phyloP scores from a whole-genome alignment of 2,113 vertebrate species.

The Budorcas taxicolor region DNA sequence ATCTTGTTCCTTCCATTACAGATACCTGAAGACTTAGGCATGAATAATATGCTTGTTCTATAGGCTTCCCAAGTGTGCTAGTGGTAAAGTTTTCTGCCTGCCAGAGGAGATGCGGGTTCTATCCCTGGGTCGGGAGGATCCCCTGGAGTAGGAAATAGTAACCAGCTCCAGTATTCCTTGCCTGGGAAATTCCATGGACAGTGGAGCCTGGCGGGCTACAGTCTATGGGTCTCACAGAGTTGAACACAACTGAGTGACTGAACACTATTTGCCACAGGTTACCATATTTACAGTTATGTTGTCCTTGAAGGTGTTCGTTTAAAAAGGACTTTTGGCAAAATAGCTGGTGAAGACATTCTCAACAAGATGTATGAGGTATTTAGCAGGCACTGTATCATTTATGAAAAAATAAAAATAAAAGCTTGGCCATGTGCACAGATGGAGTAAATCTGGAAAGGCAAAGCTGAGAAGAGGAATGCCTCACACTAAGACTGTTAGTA shows the following conservation, averaged over 20 bases:
- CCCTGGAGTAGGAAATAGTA: neutral
- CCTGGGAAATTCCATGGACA: neutral
- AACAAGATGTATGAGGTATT: neutral
- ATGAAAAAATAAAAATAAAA: neutral
- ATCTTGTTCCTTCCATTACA: neutral
- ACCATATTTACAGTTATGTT: neutral
- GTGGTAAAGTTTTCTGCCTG: neutral
- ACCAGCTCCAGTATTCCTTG: neutral
- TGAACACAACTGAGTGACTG: neutral
- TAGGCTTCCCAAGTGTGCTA: neutral
- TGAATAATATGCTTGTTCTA: neutral
- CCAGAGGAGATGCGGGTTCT: neutral
- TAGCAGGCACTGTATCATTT: neutral
- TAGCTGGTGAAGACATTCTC: neutral
- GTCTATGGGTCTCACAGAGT: neutral
- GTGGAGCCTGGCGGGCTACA: neutral
- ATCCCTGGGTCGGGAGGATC: neutral
- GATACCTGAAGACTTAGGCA: neutral
- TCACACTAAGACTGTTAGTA: neutral
- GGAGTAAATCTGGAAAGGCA: neutral
- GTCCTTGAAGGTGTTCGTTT: neutral
- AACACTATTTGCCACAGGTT: neutral
- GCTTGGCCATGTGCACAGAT: neutral
- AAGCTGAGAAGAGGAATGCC: neutral
- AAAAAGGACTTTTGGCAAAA: constrained; percentile 15